Evolutionary conservation across 30 jellyfish, hydroid and myxozoan genomes (phyloP), one percentile per base, ranked within the genome.

Genomic region (Mastigias papua): DNA sequence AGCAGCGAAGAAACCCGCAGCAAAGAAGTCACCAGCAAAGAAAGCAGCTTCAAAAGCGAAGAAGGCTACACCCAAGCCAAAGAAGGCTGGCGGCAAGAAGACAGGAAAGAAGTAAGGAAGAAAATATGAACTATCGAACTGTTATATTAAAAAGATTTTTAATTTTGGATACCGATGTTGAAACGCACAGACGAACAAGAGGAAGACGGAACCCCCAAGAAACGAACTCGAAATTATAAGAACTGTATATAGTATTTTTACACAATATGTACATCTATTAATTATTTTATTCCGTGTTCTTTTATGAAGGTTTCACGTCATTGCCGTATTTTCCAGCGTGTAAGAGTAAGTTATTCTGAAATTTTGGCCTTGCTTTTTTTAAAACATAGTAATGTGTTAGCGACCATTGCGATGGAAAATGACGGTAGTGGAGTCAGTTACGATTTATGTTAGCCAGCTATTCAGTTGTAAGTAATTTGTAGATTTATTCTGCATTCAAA

Each of bases 21-120:
- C 86, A 27, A 86, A 86, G 90, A 86, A 86, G 51, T 64, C 95
- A 35, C 85, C 90, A 29, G 83, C 87, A 64, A 82, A 68, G 78
- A 86, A 77, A 48, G 72, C 81, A 37, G 95, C 86, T 10, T 69
- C 80, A 81, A 73, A 74, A 49, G 96, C 96, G 58, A 88, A 88
- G 81, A 69, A 72, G 85, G 82, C 96, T 33, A 83, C 92, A 20
- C 76, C 85, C 21, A 82, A 82, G 69, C 69, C 80, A 54, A 28
- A 51, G 78, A 73, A 76, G 63, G 78, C 78, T 48, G 66, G 25
- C 31, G 74, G 90, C 27, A 72, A 71, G 82, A 89, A 80, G 89
- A 34, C 85, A 48, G 82, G 87, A 21, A 89, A 89, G 90, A 89
- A 89, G 81, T 71, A 80, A 81, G 34, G 1, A 6, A 23, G 42